A percentile compares a stretch with the other conserved stretches of the same genome.
These are phyloP conservation scores for Diadophis punctatus DNA, from an alignment of 2,113 vertebrate species.

Conservation along the genomic window DNA sequence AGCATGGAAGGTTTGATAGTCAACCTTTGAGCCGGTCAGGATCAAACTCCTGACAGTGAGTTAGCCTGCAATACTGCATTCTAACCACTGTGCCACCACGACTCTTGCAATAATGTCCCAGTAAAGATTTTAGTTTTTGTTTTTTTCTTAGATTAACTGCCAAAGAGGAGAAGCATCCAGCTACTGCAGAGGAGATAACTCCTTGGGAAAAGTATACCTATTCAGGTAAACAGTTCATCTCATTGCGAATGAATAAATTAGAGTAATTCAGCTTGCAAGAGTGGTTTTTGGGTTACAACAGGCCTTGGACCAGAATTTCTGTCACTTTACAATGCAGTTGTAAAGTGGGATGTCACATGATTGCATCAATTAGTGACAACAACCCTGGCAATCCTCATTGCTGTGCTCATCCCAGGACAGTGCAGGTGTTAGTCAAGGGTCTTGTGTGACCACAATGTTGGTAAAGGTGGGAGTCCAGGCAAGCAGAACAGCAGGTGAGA, in stretches of 20 bases:
- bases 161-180: slow-evolving; percentile 64
- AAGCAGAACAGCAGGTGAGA: background rate
- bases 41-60: no score
- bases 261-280: background rate
- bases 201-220: slow-evolving; percentile 78
- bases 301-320: background rate
- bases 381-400: background rate
- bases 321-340: background rate
- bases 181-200: slow-evolving; percentile 78
- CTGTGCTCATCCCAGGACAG: background rate
- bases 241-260: background rate
- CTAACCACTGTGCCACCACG: no score
- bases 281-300: background rate
- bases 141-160: slow-evolving; percentile 80
- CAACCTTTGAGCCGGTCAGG: no score
- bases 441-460: background rate
- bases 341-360: background rate
- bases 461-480: background rate
- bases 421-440: background rate
- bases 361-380: background rate
- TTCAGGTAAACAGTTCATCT: slow-evolving; percentile 77
- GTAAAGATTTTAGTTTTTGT: slow-evolving; percentile 4
- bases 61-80: no score
- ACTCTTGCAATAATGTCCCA: background rate
- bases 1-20: background rate